Evolutionary conservation across 2,113 vertebrate species (phyloP).

Genomic region (Saimiri boliviensis): DNA sequence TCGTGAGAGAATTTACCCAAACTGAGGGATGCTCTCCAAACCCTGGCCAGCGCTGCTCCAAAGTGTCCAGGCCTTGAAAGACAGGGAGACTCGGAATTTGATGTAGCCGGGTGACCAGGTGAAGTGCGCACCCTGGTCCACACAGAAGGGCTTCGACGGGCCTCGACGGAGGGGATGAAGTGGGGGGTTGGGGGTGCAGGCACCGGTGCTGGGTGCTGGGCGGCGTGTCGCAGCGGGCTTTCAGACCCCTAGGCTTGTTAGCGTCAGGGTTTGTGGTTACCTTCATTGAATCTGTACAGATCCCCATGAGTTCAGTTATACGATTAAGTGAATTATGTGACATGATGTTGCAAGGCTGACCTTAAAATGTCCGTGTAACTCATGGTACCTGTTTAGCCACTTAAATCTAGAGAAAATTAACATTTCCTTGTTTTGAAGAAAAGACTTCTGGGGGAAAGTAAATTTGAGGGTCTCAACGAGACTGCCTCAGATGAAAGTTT

Average conservation of each 20-base stretch:
- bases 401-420: background rate
- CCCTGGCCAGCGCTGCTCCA: background rate
- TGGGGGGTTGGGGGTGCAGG: too few species aligned
- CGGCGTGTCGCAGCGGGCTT: background rate
- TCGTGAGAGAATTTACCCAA: background rate
- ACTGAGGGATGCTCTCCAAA: background rate
- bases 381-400: background rate
- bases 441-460: background rate
- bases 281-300: background rate
- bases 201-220: background rate
- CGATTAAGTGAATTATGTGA: background rate
- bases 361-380: background rate
- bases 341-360: background rate
- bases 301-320: background rate
- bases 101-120: background rate
- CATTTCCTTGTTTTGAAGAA: background rate
- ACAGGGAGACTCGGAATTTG: background rate
- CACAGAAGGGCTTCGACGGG: too few species aligned
- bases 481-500: background rate
- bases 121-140: background rate
- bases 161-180: too few species aligned
- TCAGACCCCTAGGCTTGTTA: background rate
- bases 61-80: background rate
- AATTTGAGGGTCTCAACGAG: background rate
- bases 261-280: background rate